Evolutionary conservation across 2,113 vertebrate genomes (phyloP), one percentile per base, ranked within the genome.

Genomic region (Aythya baeri): DNA sequence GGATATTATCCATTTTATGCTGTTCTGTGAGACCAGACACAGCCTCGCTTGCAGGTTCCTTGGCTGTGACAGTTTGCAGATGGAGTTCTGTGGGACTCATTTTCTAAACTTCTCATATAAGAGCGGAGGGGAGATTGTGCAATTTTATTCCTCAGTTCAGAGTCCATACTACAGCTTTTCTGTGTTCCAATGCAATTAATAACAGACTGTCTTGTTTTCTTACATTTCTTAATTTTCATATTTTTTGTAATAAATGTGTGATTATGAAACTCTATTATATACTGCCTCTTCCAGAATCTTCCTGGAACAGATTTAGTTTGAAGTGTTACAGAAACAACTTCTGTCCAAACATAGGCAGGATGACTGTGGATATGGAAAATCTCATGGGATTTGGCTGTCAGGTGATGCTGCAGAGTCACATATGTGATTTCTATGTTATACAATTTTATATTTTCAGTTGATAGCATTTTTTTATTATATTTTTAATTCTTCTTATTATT

Each of bases 281-380:
- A 65, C 23, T 78, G 32, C 9, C 68, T 91, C 27, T 93, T 94
- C 80, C 49, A 84, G 85, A 91, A 68, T 93, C 43, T 96, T 95
- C 76, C 61, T 78, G 43, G 43, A 96, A 83, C 23, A 94, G 52
- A 54, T 90, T 81, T 74, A 72, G 10, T 78, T 83, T 91, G 49
- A 93, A 93, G 86, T 72, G 83, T 73, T 86, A 73, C 73, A 93
- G 92, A 81, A 97, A 93, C 72, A 84, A 75, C 43, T 91, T 84
- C 61, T 86, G 32, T 86, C 66, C 61, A 84, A 91, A 84, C 87
- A 55, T 7, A 90, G 31, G 29, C 61, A 84, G 80, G 79, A 86
- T 50, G 80, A 75, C 4, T 9, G 38, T 67, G 54, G 57, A 66
- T 89, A 41, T 72, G 72, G 85, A 90, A 86, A 93, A 84, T 72